Conservation (phyloP, 2,888 invertebrate species). For the Geotrupes spiniger region DNA sequence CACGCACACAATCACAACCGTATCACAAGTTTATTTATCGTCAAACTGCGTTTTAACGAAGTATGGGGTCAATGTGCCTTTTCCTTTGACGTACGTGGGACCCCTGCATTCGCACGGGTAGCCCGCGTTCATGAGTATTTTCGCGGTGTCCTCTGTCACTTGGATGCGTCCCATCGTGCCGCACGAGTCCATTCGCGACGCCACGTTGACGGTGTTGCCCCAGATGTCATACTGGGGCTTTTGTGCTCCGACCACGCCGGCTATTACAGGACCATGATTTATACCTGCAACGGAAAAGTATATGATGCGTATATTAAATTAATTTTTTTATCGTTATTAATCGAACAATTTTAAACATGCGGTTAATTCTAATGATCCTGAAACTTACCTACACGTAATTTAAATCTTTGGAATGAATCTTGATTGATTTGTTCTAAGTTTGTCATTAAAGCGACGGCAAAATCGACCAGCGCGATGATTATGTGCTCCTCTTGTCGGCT, state of each 20-base stretch:
- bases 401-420: constrained; percentile 95
- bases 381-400: constrained; percentile 81
- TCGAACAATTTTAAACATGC: too few species aligned
- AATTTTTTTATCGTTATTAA: too few species aligned
- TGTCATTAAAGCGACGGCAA: constrained; percentile 88
- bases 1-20: constrained; percentile 12
- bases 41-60: constrained; percentile 85
- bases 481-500: constrained; percentile 81
- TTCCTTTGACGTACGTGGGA: constrained; percentile 92
- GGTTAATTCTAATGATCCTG: too few species aligned
- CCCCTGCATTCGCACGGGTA: constrained; percentile 90
- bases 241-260: constrained; percentile 95
- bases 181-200: constrained; percentile 95
- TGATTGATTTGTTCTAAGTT: constrained; percentile 92
- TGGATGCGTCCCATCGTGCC: constrained; percentile 86
- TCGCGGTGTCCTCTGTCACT: constrained; percentile 78
- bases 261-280: constrained; percentile 89
- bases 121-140: constrained; percentile 79
- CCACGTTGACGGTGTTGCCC: constrained; percentile 98
- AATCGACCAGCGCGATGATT: constrained; percentile 88
- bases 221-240: constrained; percentile 99
- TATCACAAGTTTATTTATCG: constrained; percentile 49
- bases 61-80: constrained; percentile 85
- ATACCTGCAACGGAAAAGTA: constrained; percentile 66
- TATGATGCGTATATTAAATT: neutral